Evolutionary conservation across 2,888 invertebrate species (phyloP), one percentile per base, ranked within the genome.

Genomic region (Lochmaea crataegi): DNA sequence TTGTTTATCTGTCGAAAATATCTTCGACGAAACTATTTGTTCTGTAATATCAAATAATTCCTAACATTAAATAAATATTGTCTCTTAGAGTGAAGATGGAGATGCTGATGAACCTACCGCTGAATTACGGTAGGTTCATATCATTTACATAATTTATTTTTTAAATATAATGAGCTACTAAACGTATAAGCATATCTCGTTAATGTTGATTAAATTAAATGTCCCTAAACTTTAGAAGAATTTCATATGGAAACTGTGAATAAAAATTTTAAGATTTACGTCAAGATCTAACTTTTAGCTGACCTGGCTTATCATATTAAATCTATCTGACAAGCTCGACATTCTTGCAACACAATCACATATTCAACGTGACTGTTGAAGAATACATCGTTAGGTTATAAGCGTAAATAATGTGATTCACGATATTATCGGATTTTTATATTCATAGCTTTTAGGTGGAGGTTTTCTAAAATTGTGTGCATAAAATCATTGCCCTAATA

Each of bases 241-340:
- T 56, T 56, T 16, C 11, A 18, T 18, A 56, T 56, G 18, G 51
- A 53, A 56, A 26, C 11, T 11, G 56, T 41, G 66, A 56, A 48
- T 18, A 56, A 16, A 56, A 42, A 48, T 18, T 45, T 48, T 10
- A 32, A 65, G 45, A 64, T 26, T 26, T 18, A 56, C 56, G 41
- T 66, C 57, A 56, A n/a, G n/a, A n/a, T n/a, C n/a, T n/a, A n/a
- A 68, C 73, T 70, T 66, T 69, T 48, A 57, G 70, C 32, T 70
- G 69, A 73, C 73, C 73, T 18, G 48, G 69, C 61, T 73, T 73
- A 73, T 73, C 73, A 45, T 53, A 48, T 53, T 42, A 66, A 66
- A 70, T 73, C 69, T 69, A 69, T 73, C 69, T 73, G 66, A 66
- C 56, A 66, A 56, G 14, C 66, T 58, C 60, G 63, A 61, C 32